These are phyloP conservation scores for Phaedon cochleariae DNA, from an alignment of 2,888 invertebrate species.

Conservation along the genomic window DNA sequence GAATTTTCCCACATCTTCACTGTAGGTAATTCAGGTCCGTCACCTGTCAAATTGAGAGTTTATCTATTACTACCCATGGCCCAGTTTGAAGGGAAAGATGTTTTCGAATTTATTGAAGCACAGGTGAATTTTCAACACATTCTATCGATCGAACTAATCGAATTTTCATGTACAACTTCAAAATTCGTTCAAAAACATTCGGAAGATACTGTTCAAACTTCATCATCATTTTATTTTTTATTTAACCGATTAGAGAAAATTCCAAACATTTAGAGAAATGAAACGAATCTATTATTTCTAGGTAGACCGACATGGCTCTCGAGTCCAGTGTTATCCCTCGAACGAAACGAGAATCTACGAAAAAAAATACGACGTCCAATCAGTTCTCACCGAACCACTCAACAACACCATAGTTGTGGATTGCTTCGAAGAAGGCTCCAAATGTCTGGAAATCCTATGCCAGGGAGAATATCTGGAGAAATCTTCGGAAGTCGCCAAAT, in stretches of 20 bases:
- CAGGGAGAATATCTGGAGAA: constrained; percentile 33
- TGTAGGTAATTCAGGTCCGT: constrained; percentile 40
- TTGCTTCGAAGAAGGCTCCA: constrained; percentile 25
- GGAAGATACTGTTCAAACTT: too few relatives aligned
- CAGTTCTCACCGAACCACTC: constrained; percentile 19
- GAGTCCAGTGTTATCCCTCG: constrained; percentile 15
- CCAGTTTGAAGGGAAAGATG: constrained; percentile 19
- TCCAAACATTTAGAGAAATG: neutral
- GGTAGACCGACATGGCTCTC: neutral
- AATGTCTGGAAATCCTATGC: constrained; percentile 33
- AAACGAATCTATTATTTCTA: neutral
- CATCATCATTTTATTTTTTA: too few relatives aligned
- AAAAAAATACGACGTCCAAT: constrained; percentile 13
- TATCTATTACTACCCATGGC: constrained; percentile 29
- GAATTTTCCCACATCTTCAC: constrained; percentile 35
- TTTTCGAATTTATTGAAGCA: constrained; percentile 32
- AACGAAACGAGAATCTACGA: constrained; percentile 5
- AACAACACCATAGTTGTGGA: constrained; percentile 29
- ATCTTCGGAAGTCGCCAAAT: constrained; percentile 34
- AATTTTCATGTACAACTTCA: too few relatives aligned
- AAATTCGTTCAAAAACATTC: too few relatives aligned
- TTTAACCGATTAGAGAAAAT: too few relatives aligned
- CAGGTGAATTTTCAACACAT: constrained; percentile 23
- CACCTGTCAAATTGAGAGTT: constrained; percentile 37
- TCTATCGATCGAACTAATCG: too few relatives aligned